Conservation (phyloP, 1,140 invertebrate species). For the Mizuhopecten yessoensis region DNA sequence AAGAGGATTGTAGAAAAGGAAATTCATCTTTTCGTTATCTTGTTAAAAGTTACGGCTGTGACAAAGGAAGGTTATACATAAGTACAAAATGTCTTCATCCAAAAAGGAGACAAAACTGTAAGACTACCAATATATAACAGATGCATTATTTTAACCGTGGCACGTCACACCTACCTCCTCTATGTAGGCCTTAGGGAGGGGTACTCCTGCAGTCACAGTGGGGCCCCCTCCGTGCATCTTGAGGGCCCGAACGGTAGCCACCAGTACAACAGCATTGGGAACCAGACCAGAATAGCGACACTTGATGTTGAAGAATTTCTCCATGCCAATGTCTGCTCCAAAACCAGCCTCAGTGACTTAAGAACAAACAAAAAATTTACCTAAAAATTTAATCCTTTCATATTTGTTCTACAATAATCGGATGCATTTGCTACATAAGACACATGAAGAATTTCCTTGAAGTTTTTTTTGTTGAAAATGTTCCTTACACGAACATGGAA, state of each 20-base stretch:
- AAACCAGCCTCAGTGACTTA: slow-evolving; percentile 98
- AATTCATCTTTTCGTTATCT: too few relatives aligned
- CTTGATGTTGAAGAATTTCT: slow-evolving; percentile 99
- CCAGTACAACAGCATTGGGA: slow-evolving; percentile 96
- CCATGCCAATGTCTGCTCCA: slow-evolving; percentile 99
- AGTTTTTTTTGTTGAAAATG: too few relatives aligned
- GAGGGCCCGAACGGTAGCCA: slow-evolving; percentile 95
- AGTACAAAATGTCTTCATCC: too few relatives aligned
- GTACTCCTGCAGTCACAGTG: slow-evolving; percentile 91
- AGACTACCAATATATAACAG: too few relatives aligned
- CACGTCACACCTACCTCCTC: slow-evolving; percentile 84
- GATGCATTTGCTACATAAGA: too few relatives aligned
- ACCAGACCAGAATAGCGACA: slow-evolving; percentile 93
- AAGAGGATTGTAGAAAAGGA: slow-evolving; percentile 46
- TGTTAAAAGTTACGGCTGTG: too few relatives aligned
- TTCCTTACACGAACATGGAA: too few relatives aligned
- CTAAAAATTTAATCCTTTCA: too few relatives aligned
- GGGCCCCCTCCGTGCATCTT: slow-evolving; percentile 99
- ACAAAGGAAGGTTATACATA: too few relatives aligned
- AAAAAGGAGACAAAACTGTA: slow-evolving; percentile 28
- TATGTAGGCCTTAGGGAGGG: slow-evolving; percentile 92
- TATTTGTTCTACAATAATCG: too few relatives aligned
- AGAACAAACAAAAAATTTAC: neutral
- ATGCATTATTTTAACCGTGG: too few relatives aligned
- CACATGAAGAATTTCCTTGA: too few relatives aligned